Percentiles rank a stretch among this genome's conserved stretches.
These are phyloP conservation scores for Aphelinus atriplicis DNA, from an alignment of 1,140 invertebrate genomes.

Conservation along the genomic window DNA sequence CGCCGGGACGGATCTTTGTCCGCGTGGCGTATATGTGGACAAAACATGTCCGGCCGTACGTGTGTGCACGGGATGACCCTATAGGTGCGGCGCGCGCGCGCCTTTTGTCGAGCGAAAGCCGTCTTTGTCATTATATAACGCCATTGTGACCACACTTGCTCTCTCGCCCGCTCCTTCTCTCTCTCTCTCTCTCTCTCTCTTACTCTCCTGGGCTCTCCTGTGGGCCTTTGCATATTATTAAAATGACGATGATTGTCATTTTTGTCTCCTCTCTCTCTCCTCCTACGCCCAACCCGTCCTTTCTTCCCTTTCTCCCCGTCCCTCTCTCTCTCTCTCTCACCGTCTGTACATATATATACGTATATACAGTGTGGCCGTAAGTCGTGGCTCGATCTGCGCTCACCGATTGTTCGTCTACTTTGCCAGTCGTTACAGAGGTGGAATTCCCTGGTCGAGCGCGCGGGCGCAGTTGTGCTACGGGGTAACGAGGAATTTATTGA, in stretches of 20 bases:
- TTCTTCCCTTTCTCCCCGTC: conserved; percentile 31
- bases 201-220: not conserved
- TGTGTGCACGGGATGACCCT: conserved; percentile 61
- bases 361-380: too few species aligned
- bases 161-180: not conserved
- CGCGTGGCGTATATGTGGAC: conserved; percentile 50
- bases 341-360: too few species aligned
- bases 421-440: too few species aligned
- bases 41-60: conserved; percentile 64
- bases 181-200: not conserved
- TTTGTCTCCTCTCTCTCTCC: conserved; percentile 53
- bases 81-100: conserved; percentile 51
- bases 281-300: conserved; percentile 2
- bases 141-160: conserved; percentile 66
- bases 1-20: conserved; percentile 55
- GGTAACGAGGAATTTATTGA: too few species aligned
- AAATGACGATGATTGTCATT: conserved; percentile 69
- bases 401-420: too few species aligned
- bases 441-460: too few species aligned
- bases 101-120: conserved; percentile 66
- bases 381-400: too few species aligned
- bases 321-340: too few species aligned
- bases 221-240: conserved; percentile 64
- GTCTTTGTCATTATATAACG: conserved; percentile 67
- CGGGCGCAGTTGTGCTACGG: too few species aligned